Evolutionary conservation across 2,797 vertebrate genomes (phyloP), one percentile per base, ranked within the genome.

Genomic region (Clarias laeviceps): DNA sequence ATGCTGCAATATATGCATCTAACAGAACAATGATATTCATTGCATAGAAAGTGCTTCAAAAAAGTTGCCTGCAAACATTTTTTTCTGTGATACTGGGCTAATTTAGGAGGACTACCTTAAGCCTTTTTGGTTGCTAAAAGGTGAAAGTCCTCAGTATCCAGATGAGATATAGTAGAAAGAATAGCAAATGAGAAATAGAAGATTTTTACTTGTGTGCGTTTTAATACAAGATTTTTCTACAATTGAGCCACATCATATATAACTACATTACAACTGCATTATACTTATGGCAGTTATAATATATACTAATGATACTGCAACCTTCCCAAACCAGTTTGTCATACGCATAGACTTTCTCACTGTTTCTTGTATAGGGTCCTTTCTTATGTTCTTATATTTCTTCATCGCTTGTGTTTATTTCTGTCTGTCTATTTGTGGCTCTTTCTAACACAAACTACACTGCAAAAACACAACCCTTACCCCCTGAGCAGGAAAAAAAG

Each of bases 401-500:
- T 82, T 74, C 74, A 84, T 87, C 18, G 34, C 62, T 80, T 72
- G 62, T 82, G 84, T 87, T 89, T 90, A 88, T 89, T 89, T 87
- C 74, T 69, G 72, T 72, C 84, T 87, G 73, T 88, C 83, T 85
- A 87, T 86, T 88, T 86, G 86, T 77, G 80, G 59, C 73, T 65
- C 40, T 76, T 82, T 85, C 66, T 50, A 90, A 85, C 77, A 83
- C 83, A 86, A 87, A 84, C 85, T 85, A 82, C 82, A 82, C 87
- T 84, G 79, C 61, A 88, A 89, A 90, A 90, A 89, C 87, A 87
- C 83, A 86, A 86, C 83, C 72, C 82, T 86, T 78, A 62, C 70
- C 82, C 50, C 84, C 78, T 57, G 20, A 79, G 62, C 73, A 54
- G 80, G 54, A 82, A 80, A 82, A 50, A 87, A 70, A 81, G 12